Base-by-base conservation (phyloP, 2,113 vertebrate species). In the Bubo blakistoni region DNA sequence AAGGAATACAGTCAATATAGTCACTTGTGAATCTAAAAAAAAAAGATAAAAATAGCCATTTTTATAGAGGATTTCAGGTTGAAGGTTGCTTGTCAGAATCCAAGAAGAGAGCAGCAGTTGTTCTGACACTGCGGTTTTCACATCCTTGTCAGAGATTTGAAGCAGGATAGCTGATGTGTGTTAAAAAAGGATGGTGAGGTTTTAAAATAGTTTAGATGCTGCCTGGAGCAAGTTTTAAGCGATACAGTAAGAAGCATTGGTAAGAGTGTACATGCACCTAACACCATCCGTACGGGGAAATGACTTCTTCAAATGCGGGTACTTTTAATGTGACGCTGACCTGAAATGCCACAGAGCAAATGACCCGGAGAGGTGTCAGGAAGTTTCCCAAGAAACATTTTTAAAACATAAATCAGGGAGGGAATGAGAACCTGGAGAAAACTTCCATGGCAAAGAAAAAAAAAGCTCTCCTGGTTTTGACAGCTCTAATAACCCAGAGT, bases 61-160 rank as follows among this genome's bases (percentile, higher is more conserved):
- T 98, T 97, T 81, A 92, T 96, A 98, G 96, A 82, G 82, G 44
- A 46, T 96, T 96, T 97, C 97, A 95, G 96, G 96, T 97, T 98
- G 96, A 97, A 97, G 87, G 97, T 97, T 97, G 97, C 96, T 98
- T 97, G 97, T 97, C 95, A 96, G 96, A 97, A 96, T 95, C 94
- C 92, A 92, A 98, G 94, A 98, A 98, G 93, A 97, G 97, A 98
- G 96, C 97, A 98, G 98, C 98, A 98, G 97, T 98, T 98, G 98
- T 97, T 98, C 98, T 98, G 97, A 98, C 98, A 96, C 98, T 98
- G 98, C 82, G 97, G 96, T 98, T 98, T 98, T 98, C 97, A 98
- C 97, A 98, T 98, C 97, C 95, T 97, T 98, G 97, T 98, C 98
- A 98, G 93, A 98, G 97, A 98, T 96, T 97, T 96, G 96, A 98